Evolutionary conservation across 1,140 invertebrate genomes (phyloP).

Genomic region (Drosophila bocqueti): DNA sequence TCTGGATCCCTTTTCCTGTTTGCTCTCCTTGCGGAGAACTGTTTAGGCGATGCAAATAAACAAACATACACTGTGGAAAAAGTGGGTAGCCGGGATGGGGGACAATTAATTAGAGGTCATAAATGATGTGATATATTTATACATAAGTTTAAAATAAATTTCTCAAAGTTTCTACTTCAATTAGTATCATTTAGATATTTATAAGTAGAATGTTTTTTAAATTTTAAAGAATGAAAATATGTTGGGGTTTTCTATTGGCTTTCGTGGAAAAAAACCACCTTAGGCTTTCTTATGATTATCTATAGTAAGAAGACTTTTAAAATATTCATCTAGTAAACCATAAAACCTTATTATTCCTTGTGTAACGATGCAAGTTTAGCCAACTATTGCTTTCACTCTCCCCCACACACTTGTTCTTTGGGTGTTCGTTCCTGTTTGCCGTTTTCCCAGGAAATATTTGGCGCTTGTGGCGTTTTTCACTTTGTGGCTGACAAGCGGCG

Average conservation of each 20-base stretch:
- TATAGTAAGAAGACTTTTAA: no score
- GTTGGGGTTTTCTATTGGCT: not conserved
- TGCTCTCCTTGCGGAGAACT: conserved; percentile 32
- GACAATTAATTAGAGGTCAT: not conserved
- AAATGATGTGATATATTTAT: no score
- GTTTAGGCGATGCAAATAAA: conserved; percentile 76
- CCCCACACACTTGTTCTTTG: conserved; percentile 14
- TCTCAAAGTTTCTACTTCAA: not conserved
- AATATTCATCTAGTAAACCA: not conserved
- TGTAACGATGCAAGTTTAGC: conserved; percentile 6
- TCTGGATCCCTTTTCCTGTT: conserved; percentile 21
- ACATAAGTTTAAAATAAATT: not conserved
- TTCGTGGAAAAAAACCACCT: no score
- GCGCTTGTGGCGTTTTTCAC: conserved; percentile 72
- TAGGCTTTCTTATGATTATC: no score
- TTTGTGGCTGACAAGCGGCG: conserved; percentile 50
- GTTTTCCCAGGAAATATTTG: conserved; percentile 74
- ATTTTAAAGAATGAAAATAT: not conserved
- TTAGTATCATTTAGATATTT: not conserved
- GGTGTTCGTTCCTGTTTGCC: conserved; percentile 32
- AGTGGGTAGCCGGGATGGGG: accelerated
- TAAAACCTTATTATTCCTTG: not conserved
- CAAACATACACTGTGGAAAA: conserved; percentile 30
- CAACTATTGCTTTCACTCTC: conserved; percentile 19
- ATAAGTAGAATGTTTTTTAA: not conserved